Evolutionary conservation across 2,797 vertebrate genomes (phyloP), one percentile per base, ranked within the genome.

Genomic region (Scolopax rusticola): DNA sequence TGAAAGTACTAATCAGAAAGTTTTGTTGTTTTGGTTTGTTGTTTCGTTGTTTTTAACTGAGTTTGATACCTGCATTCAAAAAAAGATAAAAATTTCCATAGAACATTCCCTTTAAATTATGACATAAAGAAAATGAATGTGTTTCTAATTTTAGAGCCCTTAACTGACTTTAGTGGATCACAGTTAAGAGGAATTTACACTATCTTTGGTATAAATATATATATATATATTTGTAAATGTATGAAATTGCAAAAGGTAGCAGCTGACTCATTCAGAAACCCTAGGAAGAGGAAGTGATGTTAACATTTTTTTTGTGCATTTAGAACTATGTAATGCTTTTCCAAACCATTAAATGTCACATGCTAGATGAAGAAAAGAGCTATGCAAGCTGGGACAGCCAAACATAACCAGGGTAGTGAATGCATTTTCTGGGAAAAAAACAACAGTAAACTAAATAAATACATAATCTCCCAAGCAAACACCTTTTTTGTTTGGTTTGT

Each of bases 401-500:
- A 78, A 59, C 2, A 1, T 30, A n/a, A 93, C 63, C 9, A 78
- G 5, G 11, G 4, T 53, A 56, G 2, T 45, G 14, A 75, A 38
- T 0, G 1, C 16, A 57, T 51, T 86, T 84, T 48, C 43, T n/a
- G n/a, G 14, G 15, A 2, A 30, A 54, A 56, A 50, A 85, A 3
- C 8, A 70, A 15, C 19, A 83, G 15, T 10, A 41, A 54, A 50
- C 10, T 5, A 63, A 36, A 56, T 6, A 64, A 53, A 40, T 14
- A 24, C 3, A 16, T 21, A 47, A 47, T 47, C 4, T 1, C 8
- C 5, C 2, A 54, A 51, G 9, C 7, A 47, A 67, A 6, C 1
- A 41, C 3, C 6, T 54, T 43, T 8, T 12, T 43, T 20, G 8
- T 3, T 43, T 47, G 21, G 20, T 47, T 21, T 36, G 36, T 33